These are phyloP conservation scores for Anarhynchus alexandrinus DNA, from an alignment of 2,113 vertebrate species.

Conservation along the genomic window DNA sequence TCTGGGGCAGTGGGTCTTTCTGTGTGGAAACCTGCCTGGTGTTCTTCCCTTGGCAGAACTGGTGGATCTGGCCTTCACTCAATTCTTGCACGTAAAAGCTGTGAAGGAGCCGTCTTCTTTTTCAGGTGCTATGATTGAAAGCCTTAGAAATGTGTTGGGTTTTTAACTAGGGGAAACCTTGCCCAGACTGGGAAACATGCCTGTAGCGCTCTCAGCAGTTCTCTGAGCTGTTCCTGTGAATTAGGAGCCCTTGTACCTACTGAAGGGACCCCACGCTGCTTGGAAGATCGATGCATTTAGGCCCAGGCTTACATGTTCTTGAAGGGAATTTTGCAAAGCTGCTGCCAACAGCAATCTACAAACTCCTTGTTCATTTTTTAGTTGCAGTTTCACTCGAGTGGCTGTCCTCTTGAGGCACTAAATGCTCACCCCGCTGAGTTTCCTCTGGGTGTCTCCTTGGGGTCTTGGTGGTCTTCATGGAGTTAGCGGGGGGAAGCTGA, in stretches of 20 bases:
- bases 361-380: neutral
- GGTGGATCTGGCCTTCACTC: neutral
- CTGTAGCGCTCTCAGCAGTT: neutral
- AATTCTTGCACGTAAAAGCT: accelerated
- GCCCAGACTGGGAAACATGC: no score
- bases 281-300: neutral
- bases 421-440: neutral
- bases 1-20: neutral
- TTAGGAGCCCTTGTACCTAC: neutral
- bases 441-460: neutral
- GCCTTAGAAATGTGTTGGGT: neutral
- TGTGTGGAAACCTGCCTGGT: neutral
- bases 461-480: neutral
- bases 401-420: neutral
- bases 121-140: neutral
- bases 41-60: neutral
- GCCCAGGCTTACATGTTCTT: accelerated
- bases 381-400: neutral
- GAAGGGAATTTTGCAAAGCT: neutral
- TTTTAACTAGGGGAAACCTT: neutral
- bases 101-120: neutral
- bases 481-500: neutral
- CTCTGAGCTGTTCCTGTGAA: neutral
- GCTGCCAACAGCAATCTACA: neutral
- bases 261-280: neutral